Conservation (phyloP, 2,797 vertebrate genomes). For the Prunella strophiata region DNA sequence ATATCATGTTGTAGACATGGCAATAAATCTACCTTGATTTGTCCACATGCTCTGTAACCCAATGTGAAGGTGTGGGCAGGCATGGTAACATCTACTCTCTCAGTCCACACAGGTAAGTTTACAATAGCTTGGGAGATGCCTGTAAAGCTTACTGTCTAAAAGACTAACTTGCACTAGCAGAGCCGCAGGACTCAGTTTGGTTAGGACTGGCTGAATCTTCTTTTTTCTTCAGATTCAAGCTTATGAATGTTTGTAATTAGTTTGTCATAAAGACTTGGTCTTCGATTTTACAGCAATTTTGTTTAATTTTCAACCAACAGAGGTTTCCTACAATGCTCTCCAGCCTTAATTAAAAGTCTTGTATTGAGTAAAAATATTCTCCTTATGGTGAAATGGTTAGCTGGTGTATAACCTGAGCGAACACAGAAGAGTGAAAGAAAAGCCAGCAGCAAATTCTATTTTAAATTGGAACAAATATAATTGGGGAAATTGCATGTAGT, state of each 20-base stretch:
- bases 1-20: rapidly evolving
- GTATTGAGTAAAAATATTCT: neutral
- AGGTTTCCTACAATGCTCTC: neutral
- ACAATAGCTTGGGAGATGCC: neutral
- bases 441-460: neutral
- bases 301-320: neutral
- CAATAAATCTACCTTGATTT: neutral
- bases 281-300: neutral
- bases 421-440: neutral
- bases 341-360: neutral
- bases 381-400: neutral
- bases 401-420: neutral
- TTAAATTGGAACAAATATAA: neutral
- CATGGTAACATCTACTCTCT: neutral
- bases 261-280: neutral
- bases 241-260: neutral
- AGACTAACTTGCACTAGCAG: neutral
- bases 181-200: neutral
- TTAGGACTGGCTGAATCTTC: neutral
- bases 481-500: neutral
- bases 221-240: neutral
- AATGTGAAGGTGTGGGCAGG: rapidly evolving
- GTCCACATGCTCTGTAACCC: neutral
- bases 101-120: neutral
- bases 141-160: neutral